A percentile compares a stretch with the other conserved stretches of the same genome.
Conservation (phyloP, 2,113 vertebrate genomes). For the Empidonax traillii region DNA sequence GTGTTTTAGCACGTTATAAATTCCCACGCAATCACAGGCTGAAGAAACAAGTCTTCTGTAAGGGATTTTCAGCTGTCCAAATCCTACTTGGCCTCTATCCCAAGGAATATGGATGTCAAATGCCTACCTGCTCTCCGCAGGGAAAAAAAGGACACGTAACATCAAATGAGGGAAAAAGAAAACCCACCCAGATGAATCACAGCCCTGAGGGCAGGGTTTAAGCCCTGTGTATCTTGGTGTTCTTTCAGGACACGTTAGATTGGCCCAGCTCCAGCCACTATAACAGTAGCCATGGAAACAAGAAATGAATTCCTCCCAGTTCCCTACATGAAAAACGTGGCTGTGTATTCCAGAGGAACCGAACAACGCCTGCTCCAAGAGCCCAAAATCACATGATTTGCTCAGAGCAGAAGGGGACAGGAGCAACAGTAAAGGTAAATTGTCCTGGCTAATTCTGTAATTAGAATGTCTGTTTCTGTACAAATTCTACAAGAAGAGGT, state of each 20-base stretch:
- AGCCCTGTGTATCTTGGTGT: neutral
- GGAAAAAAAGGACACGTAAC: neutral
- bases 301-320: conserved; percentile 19
- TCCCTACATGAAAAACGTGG: neutral
- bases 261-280: conserved; percentile 10
- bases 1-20: neutral
- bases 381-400: neutral
- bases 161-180: neutral
- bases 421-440: neutral
- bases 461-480: neutral
- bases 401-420: neutral
- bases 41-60: neutral
- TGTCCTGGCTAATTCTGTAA: neutral
- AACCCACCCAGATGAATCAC: neutral
- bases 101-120: neutral
- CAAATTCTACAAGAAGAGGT: neutral
- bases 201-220: neutral
- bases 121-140: neutral
- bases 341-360: neutral
- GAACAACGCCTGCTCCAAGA: neutral
- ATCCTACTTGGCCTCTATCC: neutral
- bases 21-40: neutral
- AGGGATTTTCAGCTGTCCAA: neutral
- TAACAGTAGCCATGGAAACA: conserved; percentile 23
- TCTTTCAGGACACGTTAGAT: conserved; percentile 21